Percentiles rank a stretch among this genome's conserved stretches.
Evolutionary conservation across 2,797 vertebrate species (phyloP).

Genomic region (Ambastaia sidthimunki): DNA sequence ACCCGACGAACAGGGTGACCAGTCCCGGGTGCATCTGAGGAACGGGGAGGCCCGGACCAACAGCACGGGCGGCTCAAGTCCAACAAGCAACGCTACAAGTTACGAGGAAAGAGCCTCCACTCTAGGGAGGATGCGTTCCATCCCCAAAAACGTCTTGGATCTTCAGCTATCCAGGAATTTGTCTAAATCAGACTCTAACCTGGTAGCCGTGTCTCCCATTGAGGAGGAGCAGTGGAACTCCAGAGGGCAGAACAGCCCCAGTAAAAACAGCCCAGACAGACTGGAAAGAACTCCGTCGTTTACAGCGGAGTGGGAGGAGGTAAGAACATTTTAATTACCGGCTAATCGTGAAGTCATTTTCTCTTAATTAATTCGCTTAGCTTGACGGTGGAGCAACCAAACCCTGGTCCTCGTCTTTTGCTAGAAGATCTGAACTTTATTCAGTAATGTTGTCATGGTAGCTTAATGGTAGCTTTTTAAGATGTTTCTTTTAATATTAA

Average conservation of each 20-base stretch:
- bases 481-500: slow-evolving; percentile 21
- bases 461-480: slow-evolving; percentile 38
- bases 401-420: slow-evolving; percentile 1
- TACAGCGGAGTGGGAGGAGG: slow-evolving; percentile 98
- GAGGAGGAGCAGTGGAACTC: slow-evolving; percentile 83
- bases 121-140: slow-evolving; percentile 91
- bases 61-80: slow-evolving; percentile 42
- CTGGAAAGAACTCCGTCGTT: slow-evolving; percentile 94
- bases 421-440: slow-evolving; percentile 11
- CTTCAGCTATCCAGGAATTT: slow-evolving; percentile 90
- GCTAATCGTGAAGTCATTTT: slow-evolving; percentile 38
- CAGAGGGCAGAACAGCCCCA: slow-evolving; percentile 77
- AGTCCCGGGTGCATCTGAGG: slow-evolving; percentile 54
- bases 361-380: slow-evolving; percentile 42
- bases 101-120: slow-evolving; percentile 94
- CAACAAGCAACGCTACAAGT: slow-evolving; percentile 49
- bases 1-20: slow-evolving; percentile 17
- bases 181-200: slow-evolving; percentile 95
- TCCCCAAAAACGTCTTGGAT: slow-evolving; percentile 89
- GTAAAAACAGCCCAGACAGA: slow-evolving; percentile 78
- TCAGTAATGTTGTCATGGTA: slow-evolving; percentile 14
- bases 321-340: slow-evolving; percentile 67
- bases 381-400: not conserved
- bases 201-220: slow-evolving; percentile 87
- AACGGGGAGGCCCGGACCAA: slow-evolving; percentile 77